Evolutionary conservation across 2,113 vertebrate genomes (phyloP).

Genomic region (Laticauda colubrina): DNA sequence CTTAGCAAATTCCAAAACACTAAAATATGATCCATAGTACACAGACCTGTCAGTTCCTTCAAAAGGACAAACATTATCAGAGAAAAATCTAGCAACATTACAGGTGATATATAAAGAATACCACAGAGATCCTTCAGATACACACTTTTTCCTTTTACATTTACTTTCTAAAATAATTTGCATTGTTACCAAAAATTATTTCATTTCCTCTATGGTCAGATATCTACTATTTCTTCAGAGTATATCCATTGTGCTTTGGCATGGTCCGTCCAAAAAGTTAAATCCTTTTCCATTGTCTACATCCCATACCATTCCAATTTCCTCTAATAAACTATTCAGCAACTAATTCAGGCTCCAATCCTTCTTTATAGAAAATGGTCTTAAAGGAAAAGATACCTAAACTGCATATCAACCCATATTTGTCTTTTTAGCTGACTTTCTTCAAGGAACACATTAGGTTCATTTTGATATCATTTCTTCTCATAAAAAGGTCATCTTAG

Average conservation of each 20-base stretch:
- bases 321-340: neutral
- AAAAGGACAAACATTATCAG: neutral
- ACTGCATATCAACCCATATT: neutral
- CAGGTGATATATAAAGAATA: neutral
- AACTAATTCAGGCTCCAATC: neutral
- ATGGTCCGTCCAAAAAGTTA: neutral
- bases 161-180: neutral
- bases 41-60: neutral
- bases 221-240: neutral
- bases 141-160: neutral
- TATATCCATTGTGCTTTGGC: neutral
- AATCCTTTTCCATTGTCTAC: neutral
- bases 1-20: neutral
- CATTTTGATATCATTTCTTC: neutral
- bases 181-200: neutral
- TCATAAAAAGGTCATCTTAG: neutral
- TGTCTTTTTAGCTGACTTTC: neutral
- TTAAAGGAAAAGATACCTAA: neutral
- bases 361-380: neutral
- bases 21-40: neutral
- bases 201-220: neutral
- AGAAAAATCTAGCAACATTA: neutral
- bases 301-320: neutral
- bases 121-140: neutral
- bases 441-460: neutral